Evolutionary conservation across 2,888 invertebrate species (phyloP).

Genomic region (Latrodectus hesperus): DNA sequence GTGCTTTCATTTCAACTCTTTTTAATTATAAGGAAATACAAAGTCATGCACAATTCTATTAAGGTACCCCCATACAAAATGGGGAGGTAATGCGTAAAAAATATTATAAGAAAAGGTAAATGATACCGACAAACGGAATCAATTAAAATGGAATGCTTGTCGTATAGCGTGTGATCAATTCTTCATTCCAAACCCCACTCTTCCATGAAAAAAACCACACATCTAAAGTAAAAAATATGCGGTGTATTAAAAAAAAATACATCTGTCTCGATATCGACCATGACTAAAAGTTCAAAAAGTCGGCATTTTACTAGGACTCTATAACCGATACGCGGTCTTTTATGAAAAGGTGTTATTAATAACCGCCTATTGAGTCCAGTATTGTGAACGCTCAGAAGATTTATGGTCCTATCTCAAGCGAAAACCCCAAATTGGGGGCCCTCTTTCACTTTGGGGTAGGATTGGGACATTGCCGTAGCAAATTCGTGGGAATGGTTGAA

Average conservation of each 20-base stretch:
- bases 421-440: slow-evolving; percentile 29
- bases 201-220: slow-evolving; percentile 9
- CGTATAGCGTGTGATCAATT: slow-evolving; percentile 52
- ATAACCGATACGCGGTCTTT: slow-evolving; percentile 32
- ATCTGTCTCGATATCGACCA: slow-evolving; percentile 50
- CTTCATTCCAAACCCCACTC: slow-evolving; percentile 14
- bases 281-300: slow-evolving; percentile 57
- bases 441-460: background rate
- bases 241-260: slow-evolving; percentile 29
- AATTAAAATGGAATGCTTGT: slow-evolving; percentile 63
- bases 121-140: slow-evolving; percentile 52
- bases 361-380: slow-evolving; percentile 60
- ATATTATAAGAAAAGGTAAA: background rate
- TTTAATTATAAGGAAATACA: too few relatives aligned
- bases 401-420: slow-evolving; percentile 32
- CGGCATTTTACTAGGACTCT: slow-evolving; percentile 43
- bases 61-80: background rate
- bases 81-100: background rate
- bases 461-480: slow-evolving; percentile 6
- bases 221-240: slow-evolving; percentile 31
- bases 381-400: slow-evolving; percentile 63
- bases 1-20: too few relatives aligned
- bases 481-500: slow-evolving; percentile 53
- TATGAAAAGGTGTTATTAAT: slow-evolving; percentile 67
- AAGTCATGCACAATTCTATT: too few relatives aligned